A percentile compares a stretch with the other conserved stretches of the same genome.
Conservation (phyloP, 1,140 invertebrate species). For the Papilio helenus region DNA sequence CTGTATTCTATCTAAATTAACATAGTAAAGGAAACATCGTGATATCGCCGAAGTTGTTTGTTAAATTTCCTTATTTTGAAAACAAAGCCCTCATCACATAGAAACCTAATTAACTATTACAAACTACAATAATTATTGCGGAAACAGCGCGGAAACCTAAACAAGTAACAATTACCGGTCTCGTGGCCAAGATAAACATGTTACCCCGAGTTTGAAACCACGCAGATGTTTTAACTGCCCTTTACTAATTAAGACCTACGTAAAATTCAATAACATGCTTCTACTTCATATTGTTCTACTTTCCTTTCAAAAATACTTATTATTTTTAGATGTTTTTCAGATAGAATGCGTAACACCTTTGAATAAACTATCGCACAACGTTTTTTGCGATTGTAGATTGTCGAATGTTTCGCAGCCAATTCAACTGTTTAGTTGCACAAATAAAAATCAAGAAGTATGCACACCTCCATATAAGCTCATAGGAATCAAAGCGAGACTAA, state of each 20-base stretch:
- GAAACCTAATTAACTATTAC: background rate
- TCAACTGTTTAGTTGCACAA: too few species aligned
- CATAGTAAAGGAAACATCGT: background rate
- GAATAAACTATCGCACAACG: too few species aligned
- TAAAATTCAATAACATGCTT: background rate
- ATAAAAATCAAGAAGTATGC: too few species aligned
- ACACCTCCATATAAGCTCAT: too few species aligned
- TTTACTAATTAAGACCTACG: background rate
- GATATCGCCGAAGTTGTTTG: background rate
- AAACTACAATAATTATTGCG: slow-evolving; percentile 1
- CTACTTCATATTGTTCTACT: background rate
- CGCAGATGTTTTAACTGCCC: background rate
- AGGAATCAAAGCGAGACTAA: too few species aligned
- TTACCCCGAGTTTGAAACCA: slow-evolving; percentile 4
- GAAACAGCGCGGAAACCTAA: background rate
- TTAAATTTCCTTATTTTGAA: background rate
- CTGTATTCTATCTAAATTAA: too few species aligned
- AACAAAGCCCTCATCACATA: background rate
- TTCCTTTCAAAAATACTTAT: background rate
- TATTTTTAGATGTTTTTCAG: too few species aligned
- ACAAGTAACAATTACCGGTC: slow-evolving; percentile 8
- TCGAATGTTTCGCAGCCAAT: too few species aligned
- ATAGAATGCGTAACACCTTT: too few species aligned
- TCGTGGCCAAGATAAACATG: slow-evolving; percentile 14
- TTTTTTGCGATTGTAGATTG: too few species aligned